A percentile compares a stretch with the other conserved stretches of the same genome.
Evolutionary conservation across 2,113 vertebrate genomes (phyloP).

Genomic region (Alouatta palliata): DNA sequence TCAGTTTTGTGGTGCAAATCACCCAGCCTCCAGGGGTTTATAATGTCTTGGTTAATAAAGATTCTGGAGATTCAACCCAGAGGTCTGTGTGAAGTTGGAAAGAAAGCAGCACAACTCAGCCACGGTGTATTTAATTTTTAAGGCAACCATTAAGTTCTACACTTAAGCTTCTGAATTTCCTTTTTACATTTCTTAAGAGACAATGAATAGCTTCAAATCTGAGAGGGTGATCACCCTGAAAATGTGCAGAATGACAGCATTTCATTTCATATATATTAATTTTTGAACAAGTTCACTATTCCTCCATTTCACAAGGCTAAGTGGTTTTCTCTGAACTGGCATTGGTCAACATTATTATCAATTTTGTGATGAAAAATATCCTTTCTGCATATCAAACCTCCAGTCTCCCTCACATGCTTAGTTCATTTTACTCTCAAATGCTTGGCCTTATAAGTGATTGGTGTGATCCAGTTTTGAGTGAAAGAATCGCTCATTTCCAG

Average conservation of each 20-base stretch:
- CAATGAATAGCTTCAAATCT: background rate
- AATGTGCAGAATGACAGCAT: background rate
- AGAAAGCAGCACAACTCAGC: background rate
- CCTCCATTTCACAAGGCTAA: background rate
- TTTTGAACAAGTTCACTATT: background rate
- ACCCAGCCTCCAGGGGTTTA: background rate
- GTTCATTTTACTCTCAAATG: background rate
- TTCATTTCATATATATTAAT: constrained; percentile 16
- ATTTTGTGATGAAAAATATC: background rate
- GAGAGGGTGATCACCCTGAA: background rate
- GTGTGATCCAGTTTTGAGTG: constrained; percentile 26
- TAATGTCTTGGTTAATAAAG: constrained; percentile 20
- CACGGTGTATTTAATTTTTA: constrained; percentile 40
- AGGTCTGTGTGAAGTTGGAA: background rate
- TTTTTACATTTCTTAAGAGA: constrained; percentile 28
- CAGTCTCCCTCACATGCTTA: background rate
- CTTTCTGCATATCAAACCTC: background rate
- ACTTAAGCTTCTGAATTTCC: constrained; percentile 5
- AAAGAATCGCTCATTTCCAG: constrained; percentile 45
- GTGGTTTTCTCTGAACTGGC: background rate
- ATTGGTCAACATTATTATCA: background rate
- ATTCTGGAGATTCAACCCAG: background rate
- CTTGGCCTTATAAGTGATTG: constrained; percentile 32
- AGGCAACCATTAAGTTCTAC: background rate
- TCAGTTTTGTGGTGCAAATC: constrained; percentile 14